Evolutionary conservation across 2,888 invertebrate genomes (phyloP), one percentile per base, ranked within the genome.

Genomic region (Melieria crassipennis): DNA sequence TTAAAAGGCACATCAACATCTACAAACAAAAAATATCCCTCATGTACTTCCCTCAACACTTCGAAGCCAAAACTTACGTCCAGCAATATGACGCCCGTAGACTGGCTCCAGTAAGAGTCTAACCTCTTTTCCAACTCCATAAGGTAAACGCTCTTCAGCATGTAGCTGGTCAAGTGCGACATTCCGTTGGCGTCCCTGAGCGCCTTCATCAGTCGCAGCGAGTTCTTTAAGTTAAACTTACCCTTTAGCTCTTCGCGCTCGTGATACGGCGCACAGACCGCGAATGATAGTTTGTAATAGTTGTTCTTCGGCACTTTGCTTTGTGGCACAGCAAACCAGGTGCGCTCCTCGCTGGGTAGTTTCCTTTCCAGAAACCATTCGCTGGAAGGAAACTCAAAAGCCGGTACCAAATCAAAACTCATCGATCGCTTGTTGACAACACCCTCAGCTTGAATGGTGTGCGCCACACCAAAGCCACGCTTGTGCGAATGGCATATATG

Each of bases 351-450:
- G 13, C n/a, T 56, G 7, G 11, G 10, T 2, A 75, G 13, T 1
- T 45, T 9, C 5, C 66, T 50, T 0, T 50, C 1, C 30, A 30
- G 30, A 30, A 30, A 30, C 30, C 30, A 30, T 30, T 30, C 30
- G 2, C 30, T 30, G 3, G 30, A 1, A 30, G 30, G 30, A 42
- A 83, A 82, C 50, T 79, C 73, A 55, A 83, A 78, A 0, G 76
- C 81, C 9, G 80, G 81, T 16, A 83, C 81, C 68, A 83, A 81
- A 74, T 83, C 82, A 65, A 83, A 80, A 4, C 65, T 75, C 11
- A 82, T 79, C 4, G 69, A 57, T 0, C 77, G 76, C 0, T 30
- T 46, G 45, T 78, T 10, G 0, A 2, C 2, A 30, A 6, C 45
- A 13, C 76, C 73, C 5, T 43, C 72, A 3, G 82, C 81, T 9